A percentile compares a stretch with the other conserved stretches of the same genome.
Conservation (phyloP, 2,113 vertebrate genomes). For the Ptyas mucosa region DNA sequence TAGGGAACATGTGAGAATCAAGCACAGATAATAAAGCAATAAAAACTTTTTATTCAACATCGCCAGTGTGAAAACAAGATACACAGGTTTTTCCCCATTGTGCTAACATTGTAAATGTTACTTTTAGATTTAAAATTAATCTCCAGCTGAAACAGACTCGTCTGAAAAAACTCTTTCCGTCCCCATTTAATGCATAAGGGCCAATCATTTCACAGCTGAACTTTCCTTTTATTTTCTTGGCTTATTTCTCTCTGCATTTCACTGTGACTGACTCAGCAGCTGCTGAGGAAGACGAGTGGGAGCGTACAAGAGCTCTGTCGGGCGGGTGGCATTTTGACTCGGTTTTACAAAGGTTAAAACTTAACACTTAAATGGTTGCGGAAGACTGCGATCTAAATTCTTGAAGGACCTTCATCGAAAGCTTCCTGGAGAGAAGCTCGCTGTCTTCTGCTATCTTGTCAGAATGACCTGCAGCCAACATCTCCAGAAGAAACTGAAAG, state of each 20-base stretch:
- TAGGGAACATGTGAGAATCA: background rate
- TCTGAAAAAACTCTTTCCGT: background rate
- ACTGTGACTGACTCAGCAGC: background rate
- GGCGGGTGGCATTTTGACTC: background rate
- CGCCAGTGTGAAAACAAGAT: background rate
- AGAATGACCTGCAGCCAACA: slow-evolving; percentile 4
- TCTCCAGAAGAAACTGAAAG: slow-evolving; percentile 39
- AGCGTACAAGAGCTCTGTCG: background rate
- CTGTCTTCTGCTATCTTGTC: background rate
- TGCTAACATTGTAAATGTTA: background rate
- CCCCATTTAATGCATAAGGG: background rate
- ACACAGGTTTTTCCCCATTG: background rate
- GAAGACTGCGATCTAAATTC: background rate
- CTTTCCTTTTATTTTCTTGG: background rate
- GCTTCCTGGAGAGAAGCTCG: background rate
- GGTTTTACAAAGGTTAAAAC: background rate
- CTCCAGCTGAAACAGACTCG: background rate
- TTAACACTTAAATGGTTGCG: background rate
- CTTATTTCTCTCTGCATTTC: background rate
- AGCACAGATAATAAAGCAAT: background rate
- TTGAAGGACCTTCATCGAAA: background rate
- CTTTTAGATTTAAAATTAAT: background rate
- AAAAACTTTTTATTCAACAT: background rate
- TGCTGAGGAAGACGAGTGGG: background rate
- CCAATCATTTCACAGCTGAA: background rate